Evolutionary conservation across 2,113 vertebrate genomes (phyloP).

Genomic region (Embiotoca jacksoni): DNA sequence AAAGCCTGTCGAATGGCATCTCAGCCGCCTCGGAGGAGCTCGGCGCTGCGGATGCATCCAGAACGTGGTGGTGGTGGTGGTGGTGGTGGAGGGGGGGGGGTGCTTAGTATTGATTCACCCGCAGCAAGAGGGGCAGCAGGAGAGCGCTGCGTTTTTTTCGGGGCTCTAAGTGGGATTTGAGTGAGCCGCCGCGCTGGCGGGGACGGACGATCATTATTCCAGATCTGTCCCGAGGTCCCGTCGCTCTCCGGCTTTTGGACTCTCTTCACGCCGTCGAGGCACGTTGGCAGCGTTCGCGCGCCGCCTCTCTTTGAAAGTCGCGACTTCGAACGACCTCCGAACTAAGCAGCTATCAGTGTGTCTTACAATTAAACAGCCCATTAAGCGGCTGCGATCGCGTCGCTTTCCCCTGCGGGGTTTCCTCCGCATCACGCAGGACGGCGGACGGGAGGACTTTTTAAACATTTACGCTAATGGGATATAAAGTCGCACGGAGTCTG

Average conservation of each 20-base stretch:
- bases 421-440: too few species aligned
- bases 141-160: slow-evolving; percentile 4
- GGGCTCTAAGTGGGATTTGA: slow-evolving; percentile 58
- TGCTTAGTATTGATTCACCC: slow-evolving; percentile 73
- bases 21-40: slow-evolving; percentile 35
- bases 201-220: slow-evolving; percentile 58
- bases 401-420: too few species aligned
- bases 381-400: too few species aligned
- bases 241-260: slow-evolving; percentile 52
- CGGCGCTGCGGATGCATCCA: slow-evolving; percentile 53
- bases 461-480: too few species aligned
- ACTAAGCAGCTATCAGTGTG: too few species aligned
- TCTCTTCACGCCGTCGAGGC: slow-evolving; percentile 13
- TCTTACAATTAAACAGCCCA: too few species aligned
- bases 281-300: slow-evolving; percentile 6
- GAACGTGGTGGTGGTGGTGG: slow-evolving; percentile 39
- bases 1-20: slow-evolving; percentile 64
- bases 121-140: slow-evolving; percentile 14
- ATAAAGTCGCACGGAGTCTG: too few species aligned
- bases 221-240: slow-evolving; percentile 54
- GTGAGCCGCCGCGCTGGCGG: slow-evolving; percentile 53
- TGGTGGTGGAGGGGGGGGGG: slow-evolving; percentile 61
- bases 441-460: too few species aligned
- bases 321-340: too few species aligned
- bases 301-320: too few species aligned